These are phyloP conservation scores for Patella caerulea DNA, from an alignment of 2,888 invertebrate species.

Conservation along the genomic window DNA sequence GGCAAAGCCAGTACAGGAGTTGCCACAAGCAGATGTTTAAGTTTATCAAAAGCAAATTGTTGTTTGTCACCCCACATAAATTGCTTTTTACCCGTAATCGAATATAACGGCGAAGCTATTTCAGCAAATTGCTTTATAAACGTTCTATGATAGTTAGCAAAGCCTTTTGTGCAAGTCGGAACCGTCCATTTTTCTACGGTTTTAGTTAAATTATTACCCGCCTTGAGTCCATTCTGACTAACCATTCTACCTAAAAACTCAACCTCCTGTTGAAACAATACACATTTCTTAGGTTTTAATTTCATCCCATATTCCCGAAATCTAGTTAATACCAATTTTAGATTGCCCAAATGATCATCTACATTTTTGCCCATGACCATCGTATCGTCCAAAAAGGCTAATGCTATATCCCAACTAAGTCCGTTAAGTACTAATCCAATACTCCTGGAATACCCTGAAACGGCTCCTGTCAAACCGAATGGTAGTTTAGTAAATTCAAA, in stretches of 20 bases:
- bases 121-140: background rate
- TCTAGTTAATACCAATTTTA: background rate
- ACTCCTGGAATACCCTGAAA: no score
- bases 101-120: slow-evolving; percentile 30
- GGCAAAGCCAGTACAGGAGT: slow-evolving; percentile 32
- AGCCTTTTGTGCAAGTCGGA: no score
- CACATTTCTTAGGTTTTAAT: no score
- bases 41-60: background rate
- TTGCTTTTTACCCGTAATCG: slow-evolving; percentile 21
- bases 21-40: slow-evolving; percentile 19
- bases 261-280: background rate
- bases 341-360: no score
- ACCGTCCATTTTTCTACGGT: no score
- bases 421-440: no score
- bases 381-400: no score
- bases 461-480: no score
- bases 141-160: background rate
- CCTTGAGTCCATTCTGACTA: background rate
- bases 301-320: slow-evolving; percentile 3
- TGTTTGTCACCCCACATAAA: slow-evolving; percentile 30
- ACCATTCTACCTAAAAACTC: background rate
- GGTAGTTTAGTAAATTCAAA: no score
- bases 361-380: no score
- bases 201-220: background rate
- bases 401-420: no score